Conservation (phyloP, 2,888 invertebrate genomes). For the Mesoligia furuncula region DNA sequence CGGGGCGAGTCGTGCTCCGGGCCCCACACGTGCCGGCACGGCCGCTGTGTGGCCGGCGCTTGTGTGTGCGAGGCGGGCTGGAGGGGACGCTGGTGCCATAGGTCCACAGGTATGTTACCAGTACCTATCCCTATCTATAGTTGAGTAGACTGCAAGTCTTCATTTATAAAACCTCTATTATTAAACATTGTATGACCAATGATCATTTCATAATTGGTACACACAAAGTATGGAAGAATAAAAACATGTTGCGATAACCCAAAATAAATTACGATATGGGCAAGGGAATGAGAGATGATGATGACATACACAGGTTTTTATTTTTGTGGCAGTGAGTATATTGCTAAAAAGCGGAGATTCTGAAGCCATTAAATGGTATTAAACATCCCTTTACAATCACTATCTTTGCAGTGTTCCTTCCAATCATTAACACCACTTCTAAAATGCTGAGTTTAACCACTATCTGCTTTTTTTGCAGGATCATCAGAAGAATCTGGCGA, state of each 20-base stretch:
- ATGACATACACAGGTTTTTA: too few species aligned
- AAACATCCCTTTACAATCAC: not conserved
- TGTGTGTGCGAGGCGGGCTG: slow-evolving; percentile 96
- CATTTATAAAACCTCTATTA: not conserved
- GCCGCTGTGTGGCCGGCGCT: slow-evolving; percentile 93
- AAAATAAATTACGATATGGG: not conserved
- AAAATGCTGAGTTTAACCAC: not conserved
- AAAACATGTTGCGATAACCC: not conserved
- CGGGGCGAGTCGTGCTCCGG: slow-evolving; percentile 93
- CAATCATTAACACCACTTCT: not conserved
- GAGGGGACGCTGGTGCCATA: slow-evolving; percentile 95
- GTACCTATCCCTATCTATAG: not conserved
- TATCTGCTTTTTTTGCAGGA: slow-evolving; percentile 72
- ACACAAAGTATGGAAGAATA: not conserved
- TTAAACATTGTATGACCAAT: not conserved
- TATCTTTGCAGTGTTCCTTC: not conserved
- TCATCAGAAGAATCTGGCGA: slow-evolving; percentile 89
- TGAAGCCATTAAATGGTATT: not conserved
- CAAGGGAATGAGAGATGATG: not conserved
- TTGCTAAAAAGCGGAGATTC: too few species aligned
- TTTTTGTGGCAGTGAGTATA: not conserved
- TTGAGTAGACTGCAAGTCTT: not conserved
- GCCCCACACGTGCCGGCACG: slow-evolving; percentile 94
- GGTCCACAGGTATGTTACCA: slow-evolving; percentile 89
- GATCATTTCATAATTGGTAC: too few species aligned